A percentile compares a stretch with the other conserved stretches of the same genome.
phyloP scores from a whole-genome alignment of 1,140 invertebrate genomes.

The Cotesia chilonis region DNA sequence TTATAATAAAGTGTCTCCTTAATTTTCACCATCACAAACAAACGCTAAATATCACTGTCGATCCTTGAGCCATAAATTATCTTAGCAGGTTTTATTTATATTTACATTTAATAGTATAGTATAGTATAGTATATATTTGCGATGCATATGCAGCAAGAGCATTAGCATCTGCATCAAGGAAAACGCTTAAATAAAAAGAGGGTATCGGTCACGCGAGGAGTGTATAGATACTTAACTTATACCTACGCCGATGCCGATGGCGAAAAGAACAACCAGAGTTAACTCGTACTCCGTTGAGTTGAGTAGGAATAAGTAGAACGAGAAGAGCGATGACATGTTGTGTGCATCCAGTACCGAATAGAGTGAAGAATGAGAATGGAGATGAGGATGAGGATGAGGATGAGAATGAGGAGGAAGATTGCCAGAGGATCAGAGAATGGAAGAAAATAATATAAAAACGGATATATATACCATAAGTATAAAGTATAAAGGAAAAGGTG shows the following conservation, averaged over 20 bases:
- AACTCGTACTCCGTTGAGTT: neutral
- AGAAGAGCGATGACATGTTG: slow-evolving; percentile 27
- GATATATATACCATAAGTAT: slow-evolving; percentile 1
- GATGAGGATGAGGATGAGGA: neutral
- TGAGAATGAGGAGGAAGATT: slow-evolving; percentile 4
- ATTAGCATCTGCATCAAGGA: neutral
- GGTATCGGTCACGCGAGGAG: slow-evolving; percentile 11
- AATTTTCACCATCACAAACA: too few relatives aligned
- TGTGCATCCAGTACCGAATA: neutral
- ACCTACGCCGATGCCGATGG: neutral
- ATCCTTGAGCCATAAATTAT: too few relatives aligned
- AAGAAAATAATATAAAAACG: slow-evolving; percentile 1
- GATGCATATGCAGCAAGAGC: too few relatives aligned
- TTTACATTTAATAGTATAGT: too few relatives aligned
- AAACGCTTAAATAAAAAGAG: neutral
- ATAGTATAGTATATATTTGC: too few relatives aligned
- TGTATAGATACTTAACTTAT: neutral
- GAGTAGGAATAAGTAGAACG: slow-evolving; percentile 1
- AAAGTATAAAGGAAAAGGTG: neutral
- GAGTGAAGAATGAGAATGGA: slow-evolving; percentile 13
- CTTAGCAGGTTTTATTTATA: too few relatives aligned
- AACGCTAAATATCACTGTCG: too few relatives aligned
- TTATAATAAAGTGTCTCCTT: too few relatives aligned
- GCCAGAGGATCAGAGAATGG: slow-evolving; percentile 7
- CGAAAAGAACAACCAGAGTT: slow-evolving; percentile 3